Evolutionary conservation across 1,140 invertebrate species (phyloP).

Genomic region (Rhynchophorus ferrugineus): DNA sequence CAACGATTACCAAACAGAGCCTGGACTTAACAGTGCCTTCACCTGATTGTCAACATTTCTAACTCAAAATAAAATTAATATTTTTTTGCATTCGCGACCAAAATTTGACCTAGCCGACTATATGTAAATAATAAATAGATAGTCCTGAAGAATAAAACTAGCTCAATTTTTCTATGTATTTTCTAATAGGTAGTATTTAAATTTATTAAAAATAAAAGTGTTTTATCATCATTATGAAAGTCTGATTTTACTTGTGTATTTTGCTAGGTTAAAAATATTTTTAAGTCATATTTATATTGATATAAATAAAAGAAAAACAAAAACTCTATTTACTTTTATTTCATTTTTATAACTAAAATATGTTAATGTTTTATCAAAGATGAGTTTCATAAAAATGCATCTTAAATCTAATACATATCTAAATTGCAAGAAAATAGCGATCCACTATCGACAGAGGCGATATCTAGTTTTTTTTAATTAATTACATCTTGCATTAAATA

Average conservation of each 20-base stretch:
- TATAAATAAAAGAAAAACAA: slow-evolving; percentile 22
- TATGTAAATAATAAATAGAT: slow-evolving; percentile 14
- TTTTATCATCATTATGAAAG: slow-evolving; percentile 20
- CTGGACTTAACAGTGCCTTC: slow-evolving; percentile 21
- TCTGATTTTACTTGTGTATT: slow-evolving; percentile 22
- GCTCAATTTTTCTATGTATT: slow-evolving; percentile 24
- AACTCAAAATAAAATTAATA: slow-evolving; percentile 12
- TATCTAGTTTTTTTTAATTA: too few species aligned
- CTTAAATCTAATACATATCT: too few species aligned
- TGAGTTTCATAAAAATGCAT: too few species aligned
- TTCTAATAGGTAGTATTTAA: slow-evolving; percentile 11
- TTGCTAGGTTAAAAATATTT: slow-evolving; percentile 12
- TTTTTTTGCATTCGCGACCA: slow-evolving; percentile 22
- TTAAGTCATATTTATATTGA: slow-evolving; percentile 26
- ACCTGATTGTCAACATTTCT: slow-evolving; percentile 11
- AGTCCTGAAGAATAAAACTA: slow-evolving; percentile 13
- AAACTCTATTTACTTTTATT: too few species aligned
- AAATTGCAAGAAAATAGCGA: too few species aligned
- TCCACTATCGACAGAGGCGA: too few species aligned
- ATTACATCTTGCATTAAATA: too few species aligned
- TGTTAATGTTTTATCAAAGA: too few species aligned
- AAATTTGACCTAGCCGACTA: slow-evolving; percentile 13
- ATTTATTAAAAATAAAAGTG: neutral
- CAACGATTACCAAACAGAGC: neutral
- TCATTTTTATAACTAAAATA: too few species aligned